Base-by-base conservation (phyloP, 2,113 vertebrate species). In the Microtus richardsoni region DNA sequence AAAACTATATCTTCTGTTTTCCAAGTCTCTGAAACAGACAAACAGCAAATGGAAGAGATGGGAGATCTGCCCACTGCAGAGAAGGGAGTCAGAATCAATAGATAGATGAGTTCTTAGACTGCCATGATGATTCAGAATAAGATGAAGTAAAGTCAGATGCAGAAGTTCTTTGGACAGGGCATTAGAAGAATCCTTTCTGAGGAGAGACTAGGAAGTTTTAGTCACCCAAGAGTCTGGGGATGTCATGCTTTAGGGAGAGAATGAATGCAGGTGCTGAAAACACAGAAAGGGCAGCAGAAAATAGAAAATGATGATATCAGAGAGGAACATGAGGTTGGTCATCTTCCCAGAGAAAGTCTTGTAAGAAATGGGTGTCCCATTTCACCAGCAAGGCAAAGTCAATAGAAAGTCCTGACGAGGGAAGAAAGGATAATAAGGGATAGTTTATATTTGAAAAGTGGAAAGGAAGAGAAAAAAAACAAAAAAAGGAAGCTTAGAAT, bases 371-470 rank as follows among this genome's bases (percentile, higher is more conserved):
- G 90, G 36, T 70, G 82, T 66, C 84, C 77, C 28, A 74, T 89
- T 96, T 90, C n/a, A 88, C 89, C 54, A 68, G 21, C 41, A 78
- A 52, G 49, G 66, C 87, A 88, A 87, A 95, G 47, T 92, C 79
- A 74, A 3, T 58, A 64, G 68, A 88, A 0, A 16, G 33, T 62
- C 90, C 89, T 77, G 33, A 47, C 9, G 0, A 21, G 28, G 47
- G 2, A 30, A 28, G n/a, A 24, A 28, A 49, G 9, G 36, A 60
- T 52, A 68, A 22, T 78, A 93, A 79, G 7, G 91, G 74, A 52
- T 92, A 49, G 88, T 84, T 91, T 94, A 84, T 33, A 93, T 92
- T 95, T 93, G 70, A 94, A 94, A 96, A 84, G 77, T 93, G 12
- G 41, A 85, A 88, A 66, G 30, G 19, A 83, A 89, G 41, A 66